phyloP scores from a whole-genome alignment of 2,797 vertebrate species.

The Diplodus sargus region DNA sequence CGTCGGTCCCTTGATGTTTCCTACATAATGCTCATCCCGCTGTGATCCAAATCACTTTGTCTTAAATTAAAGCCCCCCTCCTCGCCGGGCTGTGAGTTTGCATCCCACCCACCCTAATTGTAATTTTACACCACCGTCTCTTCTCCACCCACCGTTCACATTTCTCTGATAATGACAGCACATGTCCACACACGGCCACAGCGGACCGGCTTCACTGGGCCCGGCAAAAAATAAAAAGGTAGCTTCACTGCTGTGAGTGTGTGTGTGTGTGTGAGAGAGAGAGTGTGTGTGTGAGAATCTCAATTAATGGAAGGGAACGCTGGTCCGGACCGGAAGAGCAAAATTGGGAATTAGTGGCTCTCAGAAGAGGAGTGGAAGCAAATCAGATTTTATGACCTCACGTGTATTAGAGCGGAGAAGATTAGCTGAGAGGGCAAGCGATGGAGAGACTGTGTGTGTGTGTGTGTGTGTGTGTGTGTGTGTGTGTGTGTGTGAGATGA shows the following conservation, averaged over 20 bases:
- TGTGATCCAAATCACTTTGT: slow-evolving; percentile 34
- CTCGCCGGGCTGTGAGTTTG: background rate
- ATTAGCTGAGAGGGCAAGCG: slow-evolving; percentile 62
- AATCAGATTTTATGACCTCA: slow-evolving; percentile 74
- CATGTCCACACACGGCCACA: slow-evolving; percentile 24
- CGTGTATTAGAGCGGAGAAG: slow-evolving; percentile 60
- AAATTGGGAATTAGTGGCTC: slow-evolving; percentile 71
- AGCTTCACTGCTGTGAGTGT: background rate
- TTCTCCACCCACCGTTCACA: slow-evolving; percentile 5
- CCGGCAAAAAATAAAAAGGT: slow-evolving; percentile 1
- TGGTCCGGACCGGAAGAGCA: slow-evolving; percentile 51
- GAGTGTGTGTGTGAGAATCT: slow-evolving; percentile 22
- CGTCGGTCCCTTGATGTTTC: slow-evolving; percentile 5
- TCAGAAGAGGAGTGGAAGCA: slow-evolving; percentile 64
- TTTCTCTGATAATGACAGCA: slow-evolving; percentile 17
- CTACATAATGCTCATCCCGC: slow-evolving; percentile 23
- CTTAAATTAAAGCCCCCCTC: slow-evolving; percentile 19
- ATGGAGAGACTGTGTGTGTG: slow-evolving; percentile 43
- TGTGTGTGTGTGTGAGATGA: slow-evolving; percentile 40
- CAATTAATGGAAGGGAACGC: slow-evolving; percentile 54
- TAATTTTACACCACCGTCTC: slow-evolving; percentile 26
- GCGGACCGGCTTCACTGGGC: background rate
- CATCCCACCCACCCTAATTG: background rate
- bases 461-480: slow-evolving; percentile 21
- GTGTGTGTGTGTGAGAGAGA: slow-evolving; percentile 5